Evolutionary conservation across 1,140 invertebrate genomes (phyloP).

Genomic region (Armadillidium nasatum): DNA sequence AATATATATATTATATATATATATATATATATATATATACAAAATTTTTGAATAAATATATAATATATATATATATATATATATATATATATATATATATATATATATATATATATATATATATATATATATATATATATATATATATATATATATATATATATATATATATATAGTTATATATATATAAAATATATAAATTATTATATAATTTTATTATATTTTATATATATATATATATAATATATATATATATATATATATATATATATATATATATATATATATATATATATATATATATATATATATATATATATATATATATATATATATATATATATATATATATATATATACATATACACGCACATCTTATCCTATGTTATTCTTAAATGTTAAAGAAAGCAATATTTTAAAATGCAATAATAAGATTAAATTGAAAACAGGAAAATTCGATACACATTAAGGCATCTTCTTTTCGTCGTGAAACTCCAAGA

Average conservation of each 20-base stretch:
- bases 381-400: background rate
- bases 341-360: background rate
- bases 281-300: background rate
- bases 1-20: no score
- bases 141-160: background rate
- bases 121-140: constrained; percentile 12
- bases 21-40: no score
- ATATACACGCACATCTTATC: background rate
- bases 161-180: background rate
- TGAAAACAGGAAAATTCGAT: no score
- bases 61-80: no score
- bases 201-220: background rate
- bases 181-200: background rate
- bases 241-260: background rate
- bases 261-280: background rate
- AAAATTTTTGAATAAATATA: no score
- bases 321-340: background rate
- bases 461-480: no score
- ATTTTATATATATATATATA: constrained; percentile 1
- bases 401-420: no score
- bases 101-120: background rate
- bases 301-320: background rate
- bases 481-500: no score
- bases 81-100: no score
- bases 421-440: no score